phyloP scores from a whole-genome alignment of 2,113 vertebrate genomes.

The Hoplias malabaricus region DNA sequence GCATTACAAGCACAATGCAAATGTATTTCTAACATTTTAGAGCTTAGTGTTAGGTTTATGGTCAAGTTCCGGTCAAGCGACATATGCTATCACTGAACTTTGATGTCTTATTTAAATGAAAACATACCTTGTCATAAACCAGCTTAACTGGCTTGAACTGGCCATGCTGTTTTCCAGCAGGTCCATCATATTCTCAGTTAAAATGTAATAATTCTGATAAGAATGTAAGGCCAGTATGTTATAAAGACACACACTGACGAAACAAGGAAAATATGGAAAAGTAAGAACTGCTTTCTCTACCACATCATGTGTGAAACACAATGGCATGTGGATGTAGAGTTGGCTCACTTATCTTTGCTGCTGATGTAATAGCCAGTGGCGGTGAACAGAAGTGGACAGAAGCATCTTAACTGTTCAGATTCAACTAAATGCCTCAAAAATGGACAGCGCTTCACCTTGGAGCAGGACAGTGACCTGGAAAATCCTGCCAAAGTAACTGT shows the following conservation, averaged over 20 bases:
- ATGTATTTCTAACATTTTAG: too few species aligned
- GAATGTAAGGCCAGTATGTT: too few species aligned
- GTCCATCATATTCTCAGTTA: too few species aligned
- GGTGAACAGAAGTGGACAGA: neutral
- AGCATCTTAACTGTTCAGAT: neutral
- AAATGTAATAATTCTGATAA: too few species aligned
- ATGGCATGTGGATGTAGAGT: neutral
- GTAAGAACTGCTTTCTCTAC: neutral
- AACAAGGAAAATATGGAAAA: neutral
- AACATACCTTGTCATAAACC: too few species aligned
- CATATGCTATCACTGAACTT: too few species aligned
- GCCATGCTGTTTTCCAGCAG: too few species aligned
- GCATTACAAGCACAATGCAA: too few species aligned
- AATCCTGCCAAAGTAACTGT: neutral
- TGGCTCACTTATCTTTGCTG: neutral
- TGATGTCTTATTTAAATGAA: too few species aligned
- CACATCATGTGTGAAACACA: neutral
- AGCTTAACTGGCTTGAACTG: too few species aligned
- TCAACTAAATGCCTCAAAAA: neutral
- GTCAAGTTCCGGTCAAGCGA: too few species aligned
- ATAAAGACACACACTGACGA: neutral
- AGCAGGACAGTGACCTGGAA: neutral
- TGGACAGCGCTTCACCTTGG: neutral
- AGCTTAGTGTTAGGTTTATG: too few species aligned
- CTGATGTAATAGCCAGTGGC: neutral